These are phyloP conservation scores for Siniperca chuatsi DNA, from an alignment of 2,113 vertebrate species.

Conservation along the genomic window DNA sequence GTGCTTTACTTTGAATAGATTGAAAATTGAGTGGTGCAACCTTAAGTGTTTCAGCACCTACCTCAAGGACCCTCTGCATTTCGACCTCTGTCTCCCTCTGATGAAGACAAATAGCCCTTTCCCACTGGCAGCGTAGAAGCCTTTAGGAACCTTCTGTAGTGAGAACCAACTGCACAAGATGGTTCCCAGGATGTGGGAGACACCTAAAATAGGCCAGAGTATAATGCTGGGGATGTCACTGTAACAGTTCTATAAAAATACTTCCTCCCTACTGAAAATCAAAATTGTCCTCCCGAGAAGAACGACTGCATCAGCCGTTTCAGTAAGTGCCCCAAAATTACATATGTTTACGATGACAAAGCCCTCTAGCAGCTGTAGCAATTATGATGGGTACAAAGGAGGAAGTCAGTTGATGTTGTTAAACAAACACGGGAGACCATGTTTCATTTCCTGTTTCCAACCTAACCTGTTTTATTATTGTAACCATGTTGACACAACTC, in stretches of 20 bases:
- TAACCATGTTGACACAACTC: neutral
- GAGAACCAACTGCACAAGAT: slow-evolving; percentile 8
- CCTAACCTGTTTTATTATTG: neutral
- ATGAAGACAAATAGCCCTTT: slow-evolving; percentile 69
- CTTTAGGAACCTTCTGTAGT: neutral
- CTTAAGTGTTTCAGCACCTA: slow-evolving; percentile 40
- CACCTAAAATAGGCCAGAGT: neutral
- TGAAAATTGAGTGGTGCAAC: slow-evolving; percentile 54
- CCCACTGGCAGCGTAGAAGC: slow-evolving; percentile 6
- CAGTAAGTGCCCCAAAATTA: neutral
- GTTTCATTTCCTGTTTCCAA: neutral
- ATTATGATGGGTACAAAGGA: neutral
- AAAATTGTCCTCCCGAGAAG: neutral
- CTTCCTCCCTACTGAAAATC: neutral
- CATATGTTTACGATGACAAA: neutral
- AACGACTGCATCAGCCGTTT: neutral
- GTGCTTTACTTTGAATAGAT: slow-evolving; percentile 50
- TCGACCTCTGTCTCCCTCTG: slow-evolving; percentile 51
- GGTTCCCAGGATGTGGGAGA: slow-evolving; percentile 13
- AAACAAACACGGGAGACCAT: neutral
- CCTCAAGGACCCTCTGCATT: slow-evolving; percentile 49
- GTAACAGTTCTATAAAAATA: neutral
- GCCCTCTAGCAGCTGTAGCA: neutral
- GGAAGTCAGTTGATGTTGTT: neutral
- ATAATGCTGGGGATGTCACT: neutral